Conservation (phyloP, 2,113 vertebrate genomes). For the Patagioenas fasciata region DNA sequence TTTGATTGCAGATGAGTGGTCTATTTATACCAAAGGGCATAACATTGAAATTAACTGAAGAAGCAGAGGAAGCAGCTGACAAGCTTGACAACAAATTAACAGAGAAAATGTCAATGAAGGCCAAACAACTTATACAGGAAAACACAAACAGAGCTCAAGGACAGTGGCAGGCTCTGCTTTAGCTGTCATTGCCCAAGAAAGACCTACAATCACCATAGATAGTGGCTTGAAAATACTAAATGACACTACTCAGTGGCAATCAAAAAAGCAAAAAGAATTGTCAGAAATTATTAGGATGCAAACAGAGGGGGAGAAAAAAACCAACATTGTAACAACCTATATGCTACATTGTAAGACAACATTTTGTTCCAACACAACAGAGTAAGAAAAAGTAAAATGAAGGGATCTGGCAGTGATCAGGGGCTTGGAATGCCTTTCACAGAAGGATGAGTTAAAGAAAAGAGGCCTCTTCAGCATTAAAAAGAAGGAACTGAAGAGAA, state of each 20-base stretch:
- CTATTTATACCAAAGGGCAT: background rate
- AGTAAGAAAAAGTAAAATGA: background rate
- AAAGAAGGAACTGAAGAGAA: background rate
- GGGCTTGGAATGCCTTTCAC: background rate
- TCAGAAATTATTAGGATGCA: background rate
- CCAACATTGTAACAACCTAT: background rate
- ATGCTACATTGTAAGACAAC: background rate
- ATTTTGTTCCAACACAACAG: background rate
- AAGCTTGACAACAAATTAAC: background rate
- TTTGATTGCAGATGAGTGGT: background rate
- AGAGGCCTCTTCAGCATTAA: background rate
- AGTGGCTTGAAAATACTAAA: background rate
- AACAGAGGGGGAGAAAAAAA: background rate
- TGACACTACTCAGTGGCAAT: background rate
- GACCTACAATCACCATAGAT: background rate
- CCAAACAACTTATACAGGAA: background rate
- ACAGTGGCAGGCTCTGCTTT: background rate
- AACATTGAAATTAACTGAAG: background rate
- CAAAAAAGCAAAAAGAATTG: background rate
- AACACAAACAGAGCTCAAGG: background rate
- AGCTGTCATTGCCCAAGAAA: background rate
- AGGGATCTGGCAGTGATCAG: background rate
- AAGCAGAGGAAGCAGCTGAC: background rate
- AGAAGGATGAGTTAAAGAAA: background rate
- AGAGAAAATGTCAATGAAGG: background rate